These are phyloP conservation scores for Euwallacea fornicatus DNA, from an alignment of 1,140 invertebrate genomes.

Conservation along the genomic window DNA sequence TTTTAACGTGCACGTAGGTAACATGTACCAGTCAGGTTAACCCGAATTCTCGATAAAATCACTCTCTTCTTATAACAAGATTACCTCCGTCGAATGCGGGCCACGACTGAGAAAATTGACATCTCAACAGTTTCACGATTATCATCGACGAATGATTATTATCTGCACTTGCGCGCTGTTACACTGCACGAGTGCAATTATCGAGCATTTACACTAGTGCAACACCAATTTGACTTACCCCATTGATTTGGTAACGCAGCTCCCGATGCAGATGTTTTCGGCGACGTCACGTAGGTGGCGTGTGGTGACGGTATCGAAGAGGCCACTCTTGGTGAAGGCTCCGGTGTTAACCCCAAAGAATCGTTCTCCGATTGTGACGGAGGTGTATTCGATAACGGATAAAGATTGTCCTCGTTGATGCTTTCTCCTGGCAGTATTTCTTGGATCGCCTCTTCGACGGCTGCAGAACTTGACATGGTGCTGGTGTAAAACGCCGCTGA, in stretches of 20 bases:
- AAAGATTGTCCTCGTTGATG: conserved; percentile 61
- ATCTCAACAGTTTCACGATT: no score
- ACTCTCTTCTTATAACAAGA: no score
- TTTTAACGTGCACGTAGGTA: no score
- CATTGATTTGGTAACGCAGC: conserved; percentile 31
- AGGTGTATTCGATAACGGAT: conserved; percentile 65
- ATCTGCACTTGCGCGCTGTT: no score
- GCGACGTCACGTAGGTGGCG: conserved; percentile 55
- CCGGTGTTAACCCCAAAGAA: conserved; percentile 58
- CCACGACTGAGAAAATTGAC: no score
- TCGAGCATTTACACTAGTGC: no score
- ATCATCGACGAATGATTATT: no score
- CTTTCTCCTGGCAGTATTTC: conserved; percentile 78
- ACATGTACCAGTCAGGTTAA: no score
- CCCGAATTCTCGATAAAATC: no score
- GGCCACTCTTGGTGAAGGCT: conserved; percentile 60
- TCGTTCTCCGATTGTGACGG: conserved; percentile 57
- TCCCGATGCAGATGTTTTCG: conserved; percentile 42
- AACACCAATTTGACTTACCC: conserved; percentile 6
- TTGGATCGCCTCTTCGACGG: conserved; percentile 78
- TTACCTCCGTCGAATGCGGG: no score
- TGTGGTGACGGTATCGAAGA: conserved; percentile 59
- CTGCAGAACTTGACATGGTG: conserved; percentile 81
- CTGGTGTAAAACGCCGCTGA: conserved; percentile 82
- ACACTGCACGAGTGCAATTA: no score